These are phyloP conservation scores for Rhynchotus rufescens DNA, from an alignment of 2,797 vertebrate genomes.

Conservation along the genomic window DNA sequence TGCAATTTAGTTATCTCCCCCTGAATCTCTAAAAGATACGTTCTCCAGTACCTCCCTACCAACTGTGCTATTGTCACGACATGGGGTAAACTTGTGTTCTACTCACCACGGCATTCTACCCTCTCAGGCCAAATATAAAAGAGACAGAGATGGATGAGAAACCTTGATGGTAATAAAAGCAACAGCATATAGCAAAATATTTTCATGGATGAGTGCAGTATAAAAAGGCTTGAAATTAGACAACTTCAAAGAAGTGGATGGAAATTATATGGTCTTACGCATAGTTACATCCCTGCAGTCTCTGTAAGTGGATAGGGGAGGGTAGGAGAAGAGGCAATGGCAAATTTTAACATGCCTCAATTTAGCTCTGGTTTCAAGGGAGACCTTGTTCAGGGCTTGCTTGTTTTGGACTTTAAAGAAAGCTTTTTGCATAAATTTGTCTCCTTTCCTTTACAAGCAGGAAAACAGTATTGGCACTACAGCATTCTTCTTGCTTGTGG, in stretches of 20 bases:
- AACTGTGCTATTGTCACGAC: background rate
- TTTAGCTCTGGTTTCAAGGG: constrained; percentile 28
- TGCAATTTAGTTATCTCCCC: background rate
- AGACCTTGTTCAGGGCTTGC: background rate
- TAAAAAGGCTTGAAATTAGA: constrained; percentile 45
- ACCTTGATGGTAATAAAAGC: background rate
- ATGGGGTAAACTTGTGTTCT: background rate
- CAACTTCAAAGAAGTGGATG: constrained; percentile 30
- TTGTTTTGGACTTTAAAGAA: constrained; percentile 28
- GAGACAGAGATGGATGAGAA: background rate
- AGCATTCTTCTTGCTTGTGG: background rate
- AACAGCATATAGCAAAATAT: background rate
- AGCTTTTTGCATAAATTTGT: background rate
- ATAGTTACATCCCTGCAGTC: background rate
- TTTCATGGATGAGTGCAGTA: constrained; percentile 1
- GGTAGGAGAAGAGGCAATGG: background rate
- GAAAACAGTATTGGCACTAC: background rate
- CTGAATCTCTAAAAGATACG: background rate
- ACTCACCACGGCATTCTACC: background rate
- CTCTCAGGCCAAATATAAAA: background rate
- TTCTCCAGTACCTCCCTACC: background rate
- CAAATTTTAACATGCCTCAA: constrained; percentile 12
- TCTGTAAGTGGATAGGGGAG: background rate
- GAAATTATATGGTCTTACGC: constrained; percentile 1
- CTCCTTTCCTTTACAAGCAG: background rate